Base-by-base conservation (phyloP, 2,797 vertebrate genomes). In the Helostoma temminkii region DNA sequence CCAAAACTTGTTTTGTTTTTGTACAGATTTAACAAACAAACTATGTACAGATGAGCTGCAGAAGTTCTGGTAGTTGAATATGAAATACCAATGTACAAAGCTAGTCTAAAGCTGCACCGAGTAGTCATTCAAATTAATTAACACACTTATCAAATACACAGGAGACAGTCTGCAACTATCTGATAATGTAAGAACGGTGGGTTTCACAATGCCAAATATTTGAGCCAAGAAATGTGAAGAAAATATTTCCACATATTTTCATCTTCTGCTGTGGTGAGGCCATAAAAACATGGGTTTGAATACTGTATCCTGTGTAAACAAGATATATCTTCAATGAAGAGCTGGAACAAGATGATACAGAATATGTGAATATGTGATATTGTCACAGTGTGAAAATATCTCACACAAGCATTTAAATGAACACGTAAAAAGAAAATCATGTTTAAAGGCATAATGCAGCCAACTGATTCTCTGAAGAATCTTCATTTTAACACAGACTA, bases 401-500 rank as follows among this genome's bases (percentile, higher is more conserved):
- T 19, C 1, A 56, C 22, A 49, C 10, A 8, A 50, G 10, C 26
- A 26, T 76, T 43, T 62, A 70, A 42, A 22, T 24, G 10, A 48
- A 52, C 9, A 9, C 49, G 69, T 75, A 46, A 49, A 26, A 18
- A 4, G 26, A 32, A 47, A 39, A 48, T 50, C 63, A n/a, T n/a
- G n/a, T n/a, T n/a, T n/a, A n/a, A n/a, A n/a, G n/a, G n/a, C n/a
- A n/a, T 49, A 60, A 36, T 4, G 22, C 57, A 42, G 37, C 43
- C 16, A 19, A 11, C 26, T 55, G 57, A 50, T 28, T 60, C 4
- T 1, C 4, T 1, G 42, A 32, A 19, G 46, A 41, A 46, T 48
- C 63, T 53, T 56, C 37, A 49, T 30, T 56, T 28, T 32, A 45
- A 25, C 71, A n/a, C 46, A 28, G 59, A 36, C 56, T 12, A 28